Conservation (phyloP, 2,888 invertebrate genomes). For the Labia minor region DNA sequence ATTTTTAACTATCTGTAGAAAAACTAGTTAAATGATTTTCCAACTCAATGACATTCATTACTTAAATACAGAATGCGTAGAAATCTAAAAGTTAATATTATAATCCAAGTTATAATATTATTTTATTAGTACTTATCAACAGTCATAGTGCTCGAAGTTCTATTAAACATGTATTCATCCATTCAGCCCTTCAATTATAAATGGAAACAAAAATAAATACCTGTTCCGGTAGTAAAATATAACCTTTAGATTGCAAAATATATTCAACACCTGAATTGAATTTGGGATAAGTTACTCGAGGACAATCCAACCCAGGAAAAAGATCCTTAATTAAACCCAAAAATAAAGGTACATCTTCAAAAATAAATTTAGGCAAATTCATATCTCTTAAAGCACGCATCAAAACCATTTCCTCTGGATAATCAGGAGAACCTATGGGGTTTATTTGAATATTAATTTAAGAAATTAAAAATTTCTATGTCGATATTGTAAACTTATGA, state of each 20-base stretch:
- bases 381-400: constrained; percentile 87
- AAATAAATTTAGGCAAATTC: constrained; percentile 88
- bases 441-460: no score
- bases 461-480: no score
- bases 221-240: constrained; percentile 57
- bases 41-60: no score
- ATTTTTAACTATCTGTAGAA: no score
- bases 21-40: no score
- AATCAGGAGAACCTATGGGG: constrained; percentile 52
- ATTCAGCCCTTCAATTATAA: no score
- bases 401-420: constrained; percentile 75
- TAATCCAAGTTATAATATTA: neutral
- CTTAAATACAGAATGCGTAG: no score
- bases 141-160: no score
- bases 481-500: no score
- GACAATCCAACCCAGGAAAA: constrained; percentile 84
- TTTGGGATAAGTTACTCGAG: constrained; percentile 75
- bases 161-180: constrained; percentile 13
- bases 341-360: constrained; percentile 82
- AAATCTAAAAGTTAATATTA: no score
- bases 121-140: no score
- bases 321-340: constrained; percentile 77
- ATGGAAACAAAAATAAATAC: constrained; percentile 34
- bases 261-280: constrained; percentile 69
- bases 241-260: constrained; percentile 54